phyloP scores from a whole-genome alignment of 1,140 invertebrate genomes.

The Theocolax elegans region DNA sequence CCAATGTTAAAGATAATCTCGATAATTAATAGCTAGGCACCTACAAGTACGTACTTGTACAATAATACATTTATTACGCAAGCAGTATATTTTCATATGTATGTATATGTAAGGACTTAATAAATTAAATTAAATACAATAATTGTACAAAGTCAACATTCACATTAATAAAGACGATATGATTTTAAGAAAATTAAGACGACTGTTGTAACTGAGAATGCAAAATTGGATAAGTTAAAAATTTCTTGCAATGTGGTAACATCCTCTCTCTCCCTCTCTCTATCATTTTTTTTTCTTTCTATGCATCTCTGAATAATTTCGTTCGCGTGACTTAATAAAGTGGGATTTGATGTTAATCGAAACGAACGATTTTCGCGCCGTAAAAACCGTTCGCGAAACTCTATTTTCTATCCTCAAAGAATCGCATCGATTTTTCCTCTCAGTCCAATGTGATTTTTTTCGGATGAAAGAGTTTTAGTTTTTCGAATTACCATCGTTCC shows the following conservation, averaged over 20 bases:
- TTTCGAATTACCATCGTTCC: not conserved
- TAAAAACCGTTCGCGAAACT: not conserved
- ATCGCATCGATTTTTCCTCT: not conserved
- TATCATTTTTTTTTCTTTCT: no score
- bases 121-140: not conserved
- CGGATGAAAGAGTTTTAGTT: not conserved
- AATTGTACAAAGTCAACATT: no score
- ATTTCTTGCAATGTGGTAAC: no score
- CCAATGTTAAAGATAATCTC: slow-evolving; percentile 19
- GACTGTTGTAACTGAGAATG: no score
- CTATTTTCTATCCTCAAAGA: not conserved
- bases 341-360: slow-evolving; percentile 3
- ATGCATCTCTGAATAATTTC: slow-evolving; percentile 13
- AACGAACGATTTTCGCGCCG: slow-evolving; percentile 8
- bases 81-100: no score
- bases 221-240: no score
- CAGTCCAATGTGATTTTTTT: not conserved
- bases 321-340: slow-evolving; percentile 9
- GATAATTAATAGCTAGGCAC: not conserved
- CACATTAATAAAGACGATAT: no score
- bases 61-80: not conserved
- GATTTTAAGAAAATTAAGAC: no score
- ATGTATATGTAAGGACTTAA: no score
- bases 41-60: slow-evolving; percentile 4
- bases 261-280: no score